phyloP scores from a whole-genome alignment of 2,888 invertebrate species.

The Drosophila ustulata region DNA sequence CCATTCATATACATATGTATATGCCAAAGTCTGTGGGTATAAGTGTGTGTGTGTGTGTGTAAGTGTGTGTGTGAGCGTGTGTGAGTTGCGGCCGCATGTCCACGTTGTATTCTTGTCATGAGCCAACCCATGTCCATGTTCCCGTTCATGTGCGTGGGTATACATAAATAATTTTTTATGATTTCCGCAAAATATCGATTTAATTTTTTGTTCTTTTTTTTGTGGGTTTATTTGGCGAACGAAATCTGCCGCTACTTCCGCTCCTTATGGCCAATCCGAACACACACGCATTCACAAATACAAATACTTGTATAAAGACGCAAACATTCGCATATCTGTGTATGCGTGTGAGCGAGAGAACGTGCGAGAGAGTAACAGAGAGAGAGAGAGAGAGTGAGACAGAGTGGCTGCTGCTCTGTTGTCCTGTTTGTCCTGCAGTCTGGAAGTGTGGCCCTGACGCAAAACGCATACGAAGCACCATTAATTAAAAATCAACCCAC shows the following conservation, averaged over 20 bases:
- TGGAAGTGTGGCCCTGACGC: constrained; percentile 61
- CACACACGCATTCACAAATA: constrained; percentile 5
- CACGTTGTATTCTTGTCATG: constrained; percentile 42
- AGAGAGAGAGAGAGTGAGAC: neutral
- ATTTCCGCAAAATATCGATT: constrained; percentile 73
- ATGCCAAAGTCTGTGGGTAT: neutral
- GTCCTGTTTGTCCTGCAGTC: constrained; percentile 43
- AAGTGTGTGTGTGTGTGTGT: constrained; percentile 2
- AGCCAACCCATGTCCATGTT: constrained; percentile 44
- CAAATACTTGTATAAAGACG: constrained; percentile 3
- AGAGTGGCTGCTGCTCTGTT: constrained; percentile 29
- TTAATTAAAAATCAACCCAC: constrained; percentile 75
- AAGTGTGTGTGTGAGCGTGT: constrained; percentile 1
- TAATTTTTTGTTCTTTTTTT: constrained; percentile 46
- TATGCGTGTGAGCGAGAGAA: neutral
- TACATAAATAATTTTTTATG: constrained; percentile 75
- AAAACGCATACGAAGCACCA: constrained; percentile 77
- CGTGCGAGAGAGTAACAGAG: neutral
- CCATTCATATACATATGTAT: constrained; percentile 7
- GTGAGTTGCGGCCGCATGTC: constrained; percentile 22
- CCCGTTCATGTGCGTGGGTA: constrained; percentile 58
- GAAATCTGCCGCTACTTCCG: constrained; percentile 44
- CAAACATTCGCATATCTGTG: neutral
- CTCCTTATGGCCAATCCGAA: constrained; percentile 45
- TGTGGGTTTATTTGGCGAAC: constrained; percentile 56